These are phyloP conservation scores for Onchidella celtica DNA, from an alignment of 2,888 invertebrate genomes.

Conservation along the genomic window DNA sequence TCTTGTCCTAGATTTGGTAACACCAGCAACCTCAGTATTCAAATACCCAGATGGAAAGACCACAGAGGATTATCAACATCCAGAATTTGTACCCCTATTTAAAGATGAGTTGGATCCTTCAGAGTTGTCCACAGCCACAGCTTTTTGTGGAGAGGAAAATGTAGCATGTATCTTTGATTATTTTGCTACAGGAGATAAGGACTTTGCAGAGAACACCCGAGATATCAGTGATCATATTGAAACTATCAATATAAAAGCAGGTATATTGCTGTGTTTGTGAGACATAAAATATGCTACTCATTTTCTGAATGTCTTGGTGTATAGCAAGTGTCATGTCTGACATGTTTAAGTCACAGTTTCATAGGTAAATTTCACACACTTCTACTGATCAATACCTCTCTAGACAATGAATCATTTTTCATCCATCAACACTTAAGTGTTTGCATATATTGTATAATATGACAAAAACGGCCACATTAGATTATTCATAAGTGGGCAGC, in stretches of 20 bases:
- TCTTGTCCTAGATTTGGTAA: constrained; percentile 50
- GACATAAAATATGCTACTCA: too few species aligned
- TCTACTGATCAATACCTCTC: too few species aligned
- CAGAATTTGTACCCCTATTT: constrained; percentile 52
- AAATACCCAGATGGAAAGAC: constrained; percentile 47
- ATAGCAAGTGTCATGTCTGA: too few species aligned
- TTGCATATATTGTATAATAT: too few species aligned
- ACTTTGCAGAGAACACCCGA: constrained; percentile 49
- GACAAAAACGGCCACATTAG: too few species aligned
- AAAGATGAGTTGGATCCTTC: constrained; percentile 37
- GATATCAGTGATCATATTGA: background rate
- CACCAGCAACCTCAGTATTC: constrained; percentile 46
- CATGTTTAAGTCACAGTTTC: too few species aligned
- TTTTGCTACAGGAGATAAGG: constrained; percentile 50
- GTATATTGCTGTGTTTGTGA: background rate
- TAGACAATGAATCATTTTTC: too few species aligned
- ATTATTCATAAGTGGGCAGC: too few species aligned
- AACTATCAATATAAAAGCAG: background rate
- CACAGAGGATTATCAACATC: constrained; percentile 41
- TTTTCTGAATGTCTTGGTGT: too few species aligned
- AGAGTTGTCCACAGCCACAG: constrained; percentile 19
- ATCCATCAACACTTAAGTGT: too few species aligned
- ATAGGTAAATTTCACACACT: too few species aligned
- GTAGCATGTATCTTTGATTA: constrained; percentile 59
- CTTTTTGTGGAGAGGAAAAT: constrained; percentile 48